Conservation (phyloP, 2,797 vertebrate genomes). For the Buphagus erythrorhynchus region DNA sequence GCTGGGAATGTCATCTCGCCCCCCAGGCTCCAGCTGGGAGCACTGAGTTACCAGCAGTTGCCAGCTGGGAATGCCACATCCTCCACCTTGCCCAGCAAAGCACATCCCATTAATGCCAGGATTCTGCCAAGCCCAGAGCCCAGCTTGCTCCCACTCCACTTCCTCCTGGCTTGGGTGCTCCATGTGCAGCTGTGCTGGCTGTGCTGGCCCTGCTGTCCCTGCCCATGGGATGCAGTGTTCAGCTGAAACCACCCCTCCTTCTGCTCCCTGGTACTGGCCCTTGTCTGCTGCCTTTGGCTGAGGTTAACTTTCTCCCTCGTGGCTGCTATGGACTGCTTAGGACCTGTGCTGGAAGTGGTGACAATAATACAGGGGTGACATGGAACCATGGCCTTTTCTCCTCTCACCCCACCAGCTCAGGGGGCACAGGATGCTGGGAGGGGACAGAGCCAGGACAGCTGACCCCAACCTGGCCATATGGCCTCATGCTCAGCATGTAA, state of each 20-base stretch:
- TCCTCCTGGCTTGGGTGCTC: background rate
- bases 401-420: background rate
- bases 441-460: background rate
- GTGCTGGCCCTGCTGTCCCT: background rate
- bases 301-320: rapidly evolving
- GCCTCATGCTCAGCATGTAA: background rate
- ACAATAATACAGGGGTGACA: rapidly evolving
- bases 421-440: background rate
- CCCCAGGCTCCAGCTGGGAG: constrained; percentile 70
- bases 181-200: background rate
- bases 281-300: background rate
- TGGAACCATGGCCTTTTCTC: background rate
- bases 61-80: constrained; percentile 69
- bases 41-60: constrained; percentile 65
- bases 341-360: background rate
- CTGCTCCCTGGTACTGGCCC: background rate
- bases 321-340: background rate
- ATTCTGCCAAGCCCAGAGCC: constrained; percentile 1
- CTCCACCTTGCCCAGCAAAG: constrained; percentile 63
- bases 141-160: background rate
- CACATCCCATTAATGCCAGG: background rate
- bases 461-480: background rate
- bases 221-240: background rate
- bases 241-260: background rate
- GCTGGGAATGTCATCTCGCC: constrained; percentile 70